Conservation (phyloP, 2,797 vertebrate species). For the Fratercula arctica region DNA sequence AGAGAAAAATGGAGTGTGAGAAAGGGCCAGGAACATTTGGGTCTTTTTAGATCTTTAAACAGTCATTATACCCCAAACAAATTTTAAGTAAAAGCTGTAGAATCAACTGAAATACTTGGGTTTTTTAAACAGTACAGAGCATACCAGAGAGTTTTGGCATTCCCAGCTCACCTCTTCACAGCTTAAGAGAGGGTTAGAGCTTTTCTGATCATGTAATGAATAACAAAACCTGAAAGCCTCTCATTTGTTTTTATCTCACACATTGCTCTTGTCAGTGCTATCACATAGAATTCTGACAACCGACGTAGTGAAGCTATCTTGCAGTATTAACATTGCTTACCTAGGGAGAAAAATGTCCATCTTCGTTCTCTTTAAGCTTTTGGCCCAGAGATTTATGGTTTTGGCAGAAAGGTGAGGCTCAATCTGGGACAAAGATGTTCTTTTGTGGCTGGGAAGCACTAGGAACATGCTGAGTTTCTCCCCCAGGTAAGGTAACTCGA, state of each 20-base stretch:
- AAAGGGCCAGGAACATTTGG: background rate
- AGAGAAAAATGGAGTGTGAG: background rate
- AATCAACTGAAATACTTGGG: background rate
- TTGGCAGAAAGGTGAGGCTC: constrained; percentile 83
- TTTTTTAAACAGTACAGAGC: background rate
- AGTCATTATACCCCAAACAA: background rate
- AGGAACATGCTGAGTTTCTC: constrained; percentile 83
- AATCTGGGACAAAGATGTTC: constrained; percentile 76
- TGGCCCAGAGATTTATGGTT: constrained; percentile 81
- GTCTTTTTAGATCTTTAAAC: background rate
- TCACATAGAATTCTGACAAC: background rate
- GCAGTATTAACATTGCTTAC: constrained; percentile 57
- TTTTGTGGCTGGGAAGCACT: constrained; percentile 83
- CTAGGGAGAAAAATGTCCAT: constrained; percentile 92
- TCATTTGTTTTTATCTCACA: background rate
- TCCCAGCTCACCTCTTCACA: background rate
- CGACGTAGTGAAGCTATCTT: background rate
- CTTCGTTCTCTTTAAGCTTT: constrained; percentile 81
- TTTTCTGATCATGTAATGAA: background rate
- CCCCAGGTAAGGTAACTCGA: constrained; percentile 86
- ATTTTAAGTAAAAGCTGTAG: background rate
- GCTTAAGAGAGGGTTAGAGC: background rate
- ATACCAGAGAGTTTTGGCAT: background rate
- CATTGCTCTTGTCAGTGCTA: background rate
- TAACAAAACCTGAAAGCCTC: background rate